Evolutionary conservation across 2,113 vertebrate genomes (phyloP), one percentile per base, ranked within the genome.

Genomic region (Clinocottus analis): DNA sequence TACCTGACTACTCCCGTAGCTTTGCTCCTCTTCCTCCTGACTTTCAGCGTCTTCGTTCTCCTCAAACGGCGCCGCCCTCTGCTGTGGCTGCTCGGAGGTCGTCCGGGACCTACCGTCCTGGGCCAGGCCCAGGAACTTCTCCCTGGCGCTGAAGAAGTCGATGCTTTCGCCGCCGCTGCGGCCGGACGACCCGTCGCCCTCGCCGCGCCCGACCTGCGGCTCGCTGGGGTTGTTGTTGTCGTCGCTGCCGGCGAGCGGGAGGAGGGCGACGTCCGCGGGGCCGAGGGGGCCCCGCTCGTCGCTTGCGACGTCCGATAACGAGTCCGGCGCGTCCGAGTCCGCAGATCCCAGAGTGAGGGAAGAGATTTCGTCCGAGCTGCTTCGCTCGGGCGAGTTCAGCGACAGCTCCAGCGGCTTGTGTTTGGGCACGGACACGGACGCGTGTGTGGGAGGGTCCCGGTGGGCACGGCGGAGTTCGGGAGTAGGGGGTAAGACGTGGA

Each of bases 71-170:
- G 64, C 85, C 58, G 84, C 89, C 90, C 21, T 91, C 55, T 81
- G 93, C 87, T 89, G 84, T 85, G 65, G 29, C 37, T 91, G 91
- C 65, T 97, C 97, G 51, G 94, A 93, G 68, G 93, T 94, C 2
- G 92, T 89, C 21, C 90, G 87, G 0, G 94, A 76, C 1, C 91
- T 89, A 53, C 93, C 94, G 78, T 99, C 97, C 85, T 97, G 96
- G 37, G 96, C 96, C 75, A 99, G 92, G 61, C 96, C 97, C 85
- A 96, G 95, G 2, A 99, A 99, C 85, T 98, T 99, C 70, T 97
- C 97, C 51, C 97, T 93, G 82, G 98, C 97, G 0, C 96, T 99
- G 89, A 97, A 95, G 93, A 99, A 99, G 90, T 98, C 94, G 21
- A 99, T 99, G 87, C 97, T 96, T 89, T 99, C 97, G 0, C 93